Base-by-base conservation (phyloP, 2,797 vertebrate genomes). In the Coccyzus lansbergi region DNA sequence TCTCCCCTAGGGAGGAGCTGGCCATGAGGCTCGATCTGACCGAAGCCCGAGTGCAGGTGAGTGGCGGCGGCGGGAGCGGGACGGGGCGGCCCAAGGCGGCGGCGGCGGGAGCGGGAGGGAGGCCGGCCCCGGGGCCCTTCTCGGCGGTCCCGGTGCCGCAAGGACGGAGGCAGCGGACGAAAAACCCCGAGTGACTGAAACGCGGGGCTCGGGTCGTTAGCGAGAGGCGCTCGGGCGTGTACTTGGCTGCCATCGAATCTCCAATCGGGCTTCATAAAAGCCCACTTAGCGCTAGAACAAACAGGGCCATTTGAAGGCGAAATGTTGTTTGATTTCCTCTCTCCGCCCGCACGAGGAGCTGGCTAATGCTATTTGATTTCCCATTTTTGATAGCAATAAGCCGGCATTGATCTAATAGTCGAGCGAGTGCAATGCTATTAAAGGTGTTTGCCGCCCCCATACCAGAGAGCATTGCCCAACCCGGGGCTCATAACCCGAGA, bases 321-420 rank as follows among this genome's bases (percentile, higher is more conserved):
- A 98, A 98, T 98, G 98, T 97, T 98, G 98, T 98, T 99, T 98
- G 98, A 98, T 98, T 99, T 99, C 98, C 98, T 98, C 98, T 98
- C 98, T 98, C 97, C 59, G 93, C 97, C 94, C 40, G 96, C 96
- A 97, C 93, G 92, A 97, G 97, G 94, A 98, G 97, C 96, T 96
- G 97, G 98, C 98, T 99, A 99, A 99, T 99, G 98, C 98, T 99
- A 98, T 99, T 99, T 99, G 99, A 99, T 99, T 99, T 99, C 98
- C 98, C 98, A 98, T 99, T 99, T 99, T 98, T 99, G 98, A 99
- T 99, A 99, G 99, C 98, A 99, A 98, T 99, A 99, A 98, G 98
- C 98, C 98, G 97, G 98, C 98, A 99, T 99, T 99, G 99, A 99
- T 99, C 98, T 98, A 98, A 99, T 98, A 98, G 98, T 97, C n/a